Percentiles rank a stretch among this genome's conserved stretches.
Evolutionary conservation across 1,140 invertebrate species (phyloP).

Genomic region (Lithobius niger): DNA sequence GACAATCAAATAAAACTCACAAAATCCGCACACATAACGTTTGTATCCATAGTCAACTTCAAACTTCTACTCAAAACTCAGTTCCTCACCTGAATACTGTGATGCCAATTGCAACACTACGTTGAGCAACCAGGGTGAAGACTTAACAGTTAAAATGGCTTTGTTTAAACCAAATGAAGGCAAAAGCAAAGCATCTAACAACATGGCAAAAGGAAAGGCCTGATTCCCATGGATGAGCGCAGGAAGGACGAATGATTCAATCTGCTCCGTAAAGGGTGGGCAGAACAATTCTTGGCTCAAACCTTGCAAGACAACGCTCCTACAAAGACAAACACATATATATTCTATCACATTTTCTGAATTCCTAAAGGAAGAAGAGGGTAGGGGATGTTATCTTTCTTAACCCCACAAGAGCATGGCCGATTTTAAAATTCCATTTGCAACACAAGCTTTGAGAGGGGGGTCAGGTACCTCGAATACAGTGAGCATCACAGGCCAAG

Average conservation of each 20-base stretch:
- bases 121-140: constrained; percentile 26
- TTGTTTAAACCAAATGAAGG: constrained; percentile 15
- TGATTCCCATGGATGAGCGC: constrained; percentile 29
- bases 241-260: constrained; percentile 29
- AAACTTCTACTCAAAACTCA: no score
- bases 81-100: constrained; percentile 17
- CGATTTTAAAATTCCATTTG: no score
- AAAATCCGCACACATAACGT: no score
- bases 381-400: not conserved
- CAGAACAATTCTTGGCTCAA: constrained; percentile 20
- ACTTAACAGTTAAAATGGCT: not conserved
- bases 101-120: constrained; percentile 26
- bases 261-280: constrained; percentile 27
- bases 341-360: no score
- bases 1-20: no score
- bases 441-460: no score
- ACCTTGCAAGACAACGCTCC: constrained; percentile 6
- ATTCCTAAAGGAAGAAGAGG: no score
- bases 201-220: constrained; percentile 28
- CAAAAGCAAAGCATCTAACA: constrained; percentile 25
- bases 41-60: no score
- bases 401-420: not conserved
- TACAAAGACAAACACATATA: not conserved
- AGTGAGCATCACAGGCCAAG: no score
- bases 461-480: no score